Evolutionary conservation across 2,113 vertebrate genomes (phyloP), one percentile per base, ranked within the genome.

Genomic region (Labrus mixtus): DNA sequence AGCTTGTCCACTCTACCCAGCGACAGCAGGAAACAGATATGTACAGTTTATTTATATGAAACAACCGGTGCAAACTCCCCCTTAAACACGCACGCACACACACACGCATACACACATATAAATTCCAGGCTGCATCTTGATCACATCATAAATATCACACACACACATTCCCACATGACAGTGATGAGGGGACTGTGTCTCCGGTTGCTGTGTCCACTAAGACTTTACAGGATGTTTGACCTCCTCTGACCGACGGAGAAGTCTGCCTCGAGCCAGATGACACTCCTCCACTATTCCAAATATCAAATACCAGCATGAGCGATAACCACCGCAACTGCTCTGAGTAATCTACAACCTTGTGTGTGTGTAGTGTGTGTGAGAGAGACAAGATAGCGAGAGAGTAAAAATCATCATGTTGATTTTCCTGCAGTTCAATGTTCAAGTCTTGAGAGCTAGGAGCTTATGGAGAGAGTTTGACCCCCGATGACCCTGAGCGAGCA

Each of bases 161-260:
- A 71, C 48, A 51, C 73, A 58, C 79, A 61, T 83, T 68, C 77
- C 72, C 57, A 56, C 81, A 62, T 46, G 15, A 67, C 75, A 25
- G 78, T 71, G 78, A 84, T 91, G 85, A 59, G 75, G 81, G 85
- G 81, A 72, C 82, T 39, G 61, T 12, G 70, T 76, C 79, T 90
- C 65, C 1, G 58, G 69, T 81, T 79, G 68, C 88, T 87, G 85
- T 82, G 86, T 91, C 90, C 90, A 90, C 89, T 81, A 82, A 86
- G 86, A 84, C 87, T 92, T 86, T 90, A 90, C 90, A 90, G 78
- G 68, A 87, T 90, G 87, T 83, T 79, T 90, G 90, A 91, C 87
- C 87, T 89, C 68, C 64, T 76, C 73, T 84, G 82, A 84, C 73
- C 54, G 77, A 29, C 23, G 11, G 72, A 74, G 66, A 78, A 73